Evolutionary conservation across 2,888 invertebrate genomes (phyloP).

Genomic region (Melikaiella ostensackeni): DNA sequence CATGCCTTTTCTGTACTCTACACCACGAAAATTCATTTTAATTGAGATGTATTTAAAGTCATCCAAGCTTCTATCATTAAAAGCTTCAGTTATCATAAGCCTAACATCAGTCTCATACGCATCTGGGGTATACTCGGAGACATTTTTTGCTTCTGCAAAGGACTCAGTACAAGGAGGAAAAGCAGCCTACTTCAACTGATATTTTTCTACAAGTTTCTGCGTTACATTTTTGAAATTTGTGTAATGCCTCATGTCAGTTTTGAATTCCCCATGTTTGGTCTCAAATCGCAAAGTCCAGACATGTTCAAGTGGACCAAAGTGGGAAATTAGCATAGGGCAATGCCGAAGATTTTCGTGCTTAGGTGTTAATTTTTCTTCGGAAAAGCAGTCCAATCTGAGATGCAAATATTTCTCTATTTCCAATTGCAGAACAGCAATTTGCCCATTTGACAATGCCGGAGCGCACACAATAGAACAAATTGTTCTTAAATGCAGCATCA

Average conservation of each 20-base stretch:
- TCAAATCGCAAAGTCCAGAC: neutral
- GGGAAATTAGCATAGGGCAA: neutral
- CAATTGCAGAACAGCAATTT: neutral
- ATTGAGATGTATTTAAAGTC: neutral
- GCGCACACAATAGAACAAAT: slow-evolving; percentile 15
- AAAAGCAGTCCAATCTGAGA: neutral
- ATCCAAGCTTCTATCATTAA: too few relatives aligned
- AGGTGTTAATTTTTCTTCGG: neutral
- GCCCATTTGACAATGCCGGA: neutral
- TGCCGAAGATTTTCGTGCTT: neutral
- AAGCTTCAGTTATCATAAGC: neutral
- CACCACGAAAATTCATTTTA: neutral
- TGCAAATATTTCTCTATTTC: neutral
- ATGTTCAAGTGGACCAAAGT: slow-evolving; percentile 4
- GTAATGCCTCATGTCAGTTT: neutral
- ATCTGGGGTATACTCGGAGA: neutral
- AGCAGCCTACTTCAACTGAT: neutral
- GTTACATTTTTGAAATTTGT: slow-evolving; percentile 3
- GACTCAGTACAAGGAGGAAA: neutral
- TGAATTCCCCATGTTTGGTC: neutral
- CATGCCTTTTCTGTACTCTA: neutral
- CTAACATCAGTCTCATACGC: neutral
- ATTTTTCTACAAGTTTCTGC: neutral
- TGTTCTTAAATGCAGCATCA: neutral
- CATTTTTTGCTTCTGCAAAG: neutral